Conservation (phyloP, 1,140 invertebrate genomes). For the Drosophila miranda region DNA sequence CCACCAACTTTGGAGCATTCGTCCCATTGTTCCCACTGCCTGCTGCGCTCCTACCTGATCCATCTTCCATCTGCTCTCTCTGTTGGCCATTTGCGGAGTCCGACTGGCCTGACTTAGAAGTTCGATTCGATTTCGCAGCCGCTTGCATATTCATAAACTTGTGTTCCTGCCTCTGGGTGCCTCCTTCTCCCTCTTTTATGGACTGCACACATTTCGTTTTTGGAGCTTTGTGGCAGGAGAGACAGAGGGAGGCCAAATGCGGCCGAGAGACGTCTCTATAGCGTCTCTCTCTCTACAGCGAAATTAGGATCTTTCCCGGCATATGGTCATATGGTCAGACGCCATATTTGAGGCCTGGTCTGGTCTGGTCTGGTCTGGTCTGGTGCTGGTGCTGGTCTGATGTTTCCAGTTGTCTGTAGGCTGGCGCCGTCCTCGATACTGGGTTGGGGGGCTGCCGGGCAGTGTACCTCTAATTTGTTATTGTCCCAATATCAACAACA, state of each 20-base stretch:
- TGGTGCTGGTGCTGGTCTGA: background rate
- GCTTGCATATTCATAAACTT: conserved; percentile 73
- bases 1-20: conserved; percentile 4
- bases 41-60: too few relatives aligned
- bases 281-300: conserved; percentile 29
- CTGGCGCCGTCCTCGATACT: conserved; percentile 38
- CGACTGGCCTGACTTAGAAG: conserved; percentile 43
- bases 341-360: conserved; percentile 58
- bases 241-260: conserved; percentile 10
- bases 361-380: background rate
- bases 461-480: conserved; percentile 39
- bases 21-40: conserved; percentile 30
- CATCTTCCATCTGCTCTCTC: too few relatives aligned
- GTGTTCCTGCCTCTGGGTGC: conserved; percentile 7
- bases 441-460: conserved; percentile 11
- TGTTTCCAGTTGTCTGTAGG: conserved; percentile 1
- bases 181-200: conserved; percentile 43
- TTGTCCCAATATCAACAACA: conserved; percentile 61
- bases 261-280: conserved; percentile 60
- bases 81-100: conserved; percentile 30
- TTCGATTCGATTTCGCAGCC: conserved; percentile 37
- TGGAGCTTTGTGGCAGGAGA: conserved; percentile 9
- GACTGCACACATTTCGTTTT: conserved; percentile 46
- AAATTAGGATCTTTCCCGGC: conserved; percentile 51
- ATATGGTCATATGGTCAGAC: conserved; percentile 49